These are phyloP conservation scores for Tamias sibiricus DNA, from an alignment of 2,113 vertebrate genomes.

Conservation along the genomic window DNA sequence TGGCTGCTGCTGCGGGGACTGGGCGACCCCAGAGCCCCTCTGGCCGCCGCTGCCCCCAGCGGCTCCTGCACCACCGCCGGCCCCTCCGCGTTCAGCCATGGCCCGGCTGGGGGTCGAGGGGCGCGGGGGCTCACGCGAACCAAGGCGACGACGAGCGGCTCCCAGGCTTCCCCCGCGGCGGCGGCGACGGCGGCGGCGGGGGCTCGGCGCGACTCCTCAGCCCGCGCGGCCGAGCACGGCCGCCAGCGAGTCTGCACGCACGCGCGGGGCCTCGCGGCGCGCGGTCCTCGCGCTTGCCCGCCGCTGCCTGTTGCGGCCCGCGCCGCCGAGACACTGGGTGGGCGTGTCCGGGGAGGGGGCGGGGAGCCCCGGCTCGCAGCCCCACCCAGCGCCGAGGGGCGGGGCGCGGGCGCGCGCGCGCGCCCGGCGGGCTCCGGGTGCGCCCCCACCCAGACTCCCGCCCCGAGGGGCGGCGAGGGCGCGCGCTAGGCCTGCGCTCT, in stretches of 20 bases:
- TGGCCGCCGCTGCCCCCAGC: slow-evolving; percentile 60
- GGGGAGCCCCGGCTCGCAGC: not conserved
- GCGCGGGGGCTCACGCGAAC: not conserved
- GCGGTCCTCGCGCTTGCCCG: slow-evolving; percentile 73
- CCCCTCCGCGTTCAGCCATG: slow-evolving; percentile 81
- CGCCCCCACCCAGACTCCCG: not conserved
- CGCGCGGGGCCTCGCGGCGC: slow-evolving; percentile 73
- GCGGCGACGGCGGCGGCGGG: not conserved
- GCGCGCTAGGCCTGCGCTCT: accelerated
- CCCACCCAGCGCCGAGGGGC: slow-evolving; percentile 58
- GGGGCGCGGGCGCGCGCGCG: not conserved
- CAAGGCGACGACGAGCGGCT: not conserved
- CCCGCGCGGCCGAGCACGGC: slow-evolving; percentile 64
- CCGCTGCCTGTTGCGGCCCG: slow-evolving; percentile 73
- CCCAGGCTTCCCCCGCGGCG: slow-evolving; percentile 24
- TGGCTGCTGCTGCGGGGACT: slow-evolving; percentile 66
- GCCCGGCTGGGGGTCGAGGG: not conserved
- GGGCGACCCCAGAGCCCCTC: slow-evolving; percentile 69
- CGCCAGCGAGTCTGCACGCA: slow-evolving; percentile 75
- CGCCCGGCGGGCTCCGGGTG: not conserved
- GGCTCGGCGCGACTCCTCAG: slow-evolving; percentile 53
- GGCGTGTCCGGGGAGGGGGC: slow-evolving; percentile 70
- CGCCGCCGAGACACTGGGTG: slow-evolving; percentile 67
- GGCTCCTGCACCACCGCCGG: slow-evolving; percentile 67
- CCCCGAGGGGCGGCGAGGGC: accelerated